These are phyloP conservation scores for Anseranas semipalmata DNA, from an alignment of 2,113 vertebrate genomes.

Conservation along the genomic window DNA sequence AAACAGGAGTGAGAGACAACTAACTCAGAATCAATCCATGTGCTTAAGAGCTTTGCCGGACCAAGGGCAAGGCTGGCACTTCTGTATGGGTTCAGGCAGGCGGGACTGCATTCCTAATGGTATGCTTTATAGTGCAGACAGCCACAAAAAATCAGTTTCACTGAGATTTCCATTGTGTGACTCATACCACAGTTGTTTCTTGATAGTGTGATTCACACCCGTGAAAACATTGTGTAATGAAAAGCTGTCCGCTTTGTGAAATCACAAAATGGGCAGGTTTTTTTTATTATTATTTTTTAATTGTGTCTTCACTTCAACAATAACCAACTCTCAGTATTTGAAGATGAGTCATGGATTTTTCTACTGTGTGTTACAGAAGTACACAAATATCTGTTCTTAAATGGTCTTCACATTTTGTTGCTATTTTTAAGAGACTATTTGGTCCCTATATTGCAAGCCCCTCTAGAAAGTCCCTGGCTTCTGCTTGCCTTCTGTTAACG, in stretches of 20 bases:
- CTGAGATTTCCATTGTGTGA: not conserved
- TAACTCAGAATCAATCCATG: not conserved
- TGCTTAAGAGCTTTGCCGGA: not conserved
- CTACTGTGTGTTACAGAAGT: not conserved
- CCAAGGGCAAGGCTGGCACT: not conserved
- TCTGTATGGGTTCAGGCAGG: not conserved
- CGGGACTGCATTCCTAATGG: not conserved
- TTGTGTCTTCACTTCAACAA: not conserved
- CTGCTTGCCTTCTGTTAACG: not conserved
- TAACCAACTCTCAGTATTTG: not conserved
- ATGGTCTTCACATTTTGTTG: accelerated
- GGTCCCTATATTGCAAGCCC: not conserved
- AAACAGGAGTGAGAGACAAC: not conserved
- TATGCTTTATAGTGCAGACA: not conserved
- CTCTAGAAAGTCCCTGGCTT: not conserved
- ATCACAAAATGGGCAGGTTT: not conserved
- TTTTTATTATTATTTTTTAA: not conserved
- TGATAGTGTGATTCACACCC: not conserved
- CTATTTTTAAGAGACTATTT: not conserved
- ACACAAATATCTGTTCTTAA: not conserved
- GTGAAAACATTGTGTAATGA: not conserved
- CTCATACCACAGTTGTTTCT: not conserved
- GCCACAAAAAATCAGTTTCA: not conserved
- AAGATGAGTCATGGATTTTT: not conserved
- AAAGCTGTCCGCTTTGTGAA: not conserved